Percentiles rank a stretch among this genome's conserved stretches.
These are phyloP conservation scores for Thereva nobilitata DNA, from an alignment of 2,888 invertebrate species.

Conservation along the genomic window DNA sequence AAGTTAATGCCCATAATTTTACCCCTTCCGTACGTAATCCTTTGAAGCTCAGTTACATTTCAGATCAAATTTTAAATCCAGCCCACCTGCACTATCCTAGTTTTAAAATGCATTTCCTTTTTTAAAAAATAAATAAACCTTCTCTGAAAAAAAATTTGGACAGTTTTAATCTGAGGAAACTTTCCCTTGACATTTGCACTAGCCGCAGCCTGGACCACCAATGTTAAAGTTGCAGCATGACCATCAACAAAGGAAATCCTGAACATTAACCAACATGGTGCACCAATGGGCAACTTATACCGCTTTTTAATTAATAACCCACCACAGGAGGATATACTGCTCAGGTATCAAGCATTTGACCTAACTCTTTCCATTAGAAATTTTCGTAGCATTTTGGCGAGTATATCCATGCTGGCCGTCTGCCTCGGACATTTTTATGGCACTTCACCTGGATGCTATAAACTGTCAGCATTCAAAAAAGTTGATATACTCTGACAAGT, in stretches of 20 bases:
- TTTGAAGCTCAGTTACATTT: no score
- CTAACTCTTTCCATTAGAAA: no score
- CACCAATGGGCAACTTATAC: constrained; percentile 19
- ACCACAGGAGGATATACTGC: neutral
- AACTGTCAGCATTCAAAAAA: constrained; percentile 33
- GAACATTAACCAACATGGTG: constrained; percentile 12
- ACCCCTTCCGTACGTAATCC: no score
- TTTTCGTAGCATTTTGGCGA: neutral
- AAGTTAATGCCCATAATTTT: no score
- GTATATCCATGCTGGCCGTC: neutral
- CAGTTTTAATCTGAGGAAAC: constrained; percentile 26
- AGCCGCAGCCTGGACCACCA: neutral
- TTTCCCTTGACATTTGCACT: constrained; percentile 21
- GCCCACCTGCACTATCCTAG: no score
- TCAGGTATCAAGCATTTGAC: no score
- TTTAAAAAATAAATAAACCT: constrained; percentile 27
- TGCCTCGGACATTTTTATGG: constrained; percentile 21
- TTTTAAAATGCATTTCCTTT: neutral
- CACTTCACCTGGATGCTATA: constrained; percentile 26
- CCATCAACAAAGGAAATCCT: neutral
- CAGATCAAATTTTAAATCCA: no score
- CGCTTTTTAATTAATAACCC: constrained; percentile 27
- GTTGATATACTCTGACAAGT: constrained; percentile 35
- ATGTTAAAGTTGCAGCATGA: neutral
- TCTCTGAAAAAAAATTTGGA: constrained; percentile 17